Base-by-base conservation (phyloP, 1,140 invertebrate genomes). In the Adelges cooleyi region DNA sequence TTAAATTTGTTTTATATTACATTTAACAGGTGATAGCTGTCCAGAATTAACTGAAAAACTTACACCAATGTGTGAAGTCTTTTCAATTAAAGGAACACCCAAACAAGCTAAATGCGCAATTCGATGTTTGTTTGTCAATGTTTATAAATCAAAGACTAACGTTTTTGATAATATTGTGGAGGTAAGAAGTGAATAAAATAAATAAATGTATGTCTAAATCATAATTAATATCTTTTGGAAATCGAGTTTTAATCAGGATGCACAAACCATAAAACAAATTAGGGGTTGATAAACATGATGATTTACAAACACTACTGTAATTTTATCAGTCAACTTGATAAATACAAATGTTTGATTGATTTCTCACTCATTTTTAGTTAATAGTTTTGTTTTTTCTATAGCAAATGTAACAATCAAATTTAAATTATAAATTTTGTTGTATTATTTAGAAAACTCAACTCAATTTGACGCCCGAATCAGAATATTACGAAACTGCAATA, bases 81-180 rank as follows among this genome's bases (percentile, higher is more conserved):
- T 94, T 73, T 86, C 89, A 0, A 84, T 90, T 70, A 83, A 85
- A 23, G 94, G 93, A 4, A 92, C 90, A 3, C 86, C 90, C 0
- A 95, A 95, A 76, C 93, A 98, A 77, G 92, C 93, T 1, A 98
- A 98, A 76, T 92, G 96, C 72, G 92, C 94, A 4, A 86, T 98
- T 29, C 82, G 90, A 67, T 97, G 94, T 77, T 83, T 98, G 42
- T 91, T 83, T 72, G 85, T 89, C 9, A 92, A 94, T 75, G 87
- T 90, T 72, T 84, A 84, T n/a, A 82, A 86, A 68, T 81, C 89
- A 71, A 83, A 90, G 71, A 85, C 89, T 68, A 77, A 82, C 65
- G 82, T 95, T 23, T 91, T 95, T 75, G 84, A 85, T 23, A 87
- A 90, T 69, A 90, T 95, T 66, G 82, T 95, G 72, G 91, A 95